These are phyloP conservation scores for Hybognathus amarus DNA, from an alignment of 2,797 vertebrate genomes.

Conservation along the genomic window DNA sequence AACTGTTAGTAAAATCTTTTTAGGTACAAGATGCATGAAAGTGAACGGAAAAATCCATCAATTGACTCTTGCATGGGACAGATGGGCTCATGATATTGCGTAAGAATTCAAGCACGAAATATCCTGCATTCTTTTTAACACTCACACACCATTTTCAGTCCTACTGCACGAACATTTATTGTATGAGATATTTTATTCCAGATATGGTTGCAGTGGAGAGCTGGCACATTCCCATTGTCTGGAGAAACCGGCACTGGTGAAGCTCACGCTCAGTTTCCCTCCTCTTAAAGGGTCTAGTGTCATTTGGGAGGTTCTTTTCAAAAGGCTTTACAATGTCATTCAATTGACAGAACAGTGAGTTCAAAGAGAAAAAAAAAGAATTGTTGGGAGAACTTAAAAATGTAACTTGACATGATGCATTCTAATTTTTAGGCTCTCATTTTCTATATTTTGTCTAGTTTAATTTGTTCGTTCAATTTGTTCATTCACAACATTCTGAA, in stretches of 20 bases:
- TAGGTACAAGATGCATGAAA: constrained; percentile 33
- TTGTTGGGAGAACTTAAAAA: not conserved
- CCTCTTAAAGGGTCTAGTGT: constrained; percentile 4
- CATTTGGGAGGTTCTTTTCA: constrained; percentile 15
- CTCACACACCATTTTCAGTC: not conserved
- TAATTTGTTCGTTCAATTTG: not conserved
- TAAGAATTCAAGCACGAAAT: not conserved
- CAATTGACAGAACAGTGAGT: constrained; percentile 25
- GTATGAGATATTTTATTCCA: not conserved
- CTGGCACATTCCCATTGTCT: not conserved
- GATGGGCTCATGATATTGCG: constrained; percentile 24
- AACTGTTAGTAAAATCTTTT: not conserved
- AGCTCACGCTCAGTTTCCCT: constrained; percentile 19
- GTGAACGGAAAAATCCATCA: constrained; percentile 10
- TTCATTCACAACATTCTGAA: too few relatives aligned
- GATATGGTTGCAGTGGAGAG: not conserved
- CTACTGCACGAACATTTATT: not conserved
- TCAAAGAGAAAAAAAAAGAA: not conserved
- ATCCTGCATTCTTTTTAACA: not conserved
- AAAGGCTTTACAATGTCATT: not conserved
- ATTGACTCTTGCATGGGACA: constrained; percentile 13
- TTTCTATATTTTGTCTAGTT: not conserved
- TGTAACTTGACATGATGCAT: not conserved
- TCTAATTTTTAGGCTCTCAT: not conserved
- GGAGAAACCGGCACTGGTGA: constrained; percentile 5